Conservation (phyloP, 2,113 vertebrate species). For the Alligator sinensis region DNA sequence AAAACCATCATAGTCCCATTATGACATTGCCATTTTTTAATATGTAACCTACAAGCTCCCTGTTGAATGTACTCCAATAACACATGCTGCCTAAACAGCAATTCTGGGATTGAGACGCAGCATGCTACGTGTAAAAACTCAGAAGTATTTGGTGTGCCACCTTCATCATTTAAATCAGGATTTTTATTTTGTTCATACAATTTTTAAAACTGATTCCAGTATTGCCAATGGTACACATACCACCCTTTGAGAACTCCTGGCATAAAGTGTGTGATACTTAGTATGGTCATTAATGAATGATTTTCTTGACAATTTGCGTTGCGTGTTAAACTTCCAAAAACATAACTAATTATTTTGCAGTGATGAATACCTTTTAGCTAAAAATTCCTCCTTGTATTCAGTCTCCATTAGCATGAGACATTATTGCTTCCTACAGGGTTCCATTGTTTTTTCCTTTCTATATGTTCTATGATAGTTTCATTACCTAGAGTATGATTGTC, state of each 20-base stretch:
- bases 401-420: neutral
- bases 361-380: neutral
- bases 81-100: neutral
- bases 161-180: neutral
- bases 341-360: neutral
- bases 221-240: neutral
- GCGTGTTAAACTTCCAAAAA: slow-evolving; percentile 25
- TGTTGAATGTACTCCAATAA: neutral
- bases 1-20: neutral
- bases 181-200: neutral
- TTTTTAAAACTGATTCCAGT: neutral
- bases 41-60: neutral
- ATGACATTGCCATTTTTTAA: neutral
- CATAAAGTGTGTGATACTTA: neutral
- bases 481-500: slow-evolving; percentile 37
- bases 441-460: neutral
- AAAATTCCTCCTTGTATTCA: slow-evolving; percentile 11
- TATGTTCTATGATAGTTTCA: slow-evolving; percentile 26
- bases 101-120: neutral
- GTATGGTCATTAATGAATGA: neutral
- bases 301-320: neutral
- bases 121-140: neutral
- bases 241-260: neutral
- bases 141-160: neutral
- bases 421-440: slow-evolving; percentile 14